Evolutionary conservation across 1,140 invertebrate genomes (phyloP).

Genomic region (Euura saliciscinereae): DNA sequence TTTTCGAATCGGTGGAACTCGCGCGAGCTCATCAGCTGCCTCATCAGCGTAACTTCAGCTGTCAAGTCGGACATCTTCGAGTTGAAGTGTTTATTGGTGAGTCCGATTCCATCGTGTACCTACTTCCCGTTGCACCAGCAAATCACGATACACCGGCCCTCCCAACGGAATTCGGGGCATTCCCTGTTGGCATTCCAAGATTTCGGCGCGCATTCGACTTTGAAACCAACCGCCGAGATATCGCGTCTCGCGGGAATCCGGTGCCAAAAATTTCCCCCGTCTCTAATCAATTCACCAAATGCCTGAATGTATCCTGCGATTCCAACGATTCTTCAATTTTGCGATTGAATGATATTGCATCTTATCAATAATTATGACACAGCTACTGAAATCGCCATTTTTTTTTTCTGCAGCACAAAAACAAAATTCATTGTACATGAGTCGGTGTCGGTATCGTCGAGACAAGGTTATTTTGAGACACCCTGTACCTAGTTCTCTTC

Average conservation of each 20-base stretch:
- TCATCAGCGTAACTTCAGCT: constrained; percentile 27
- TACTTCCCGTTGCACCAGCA: constrained; percentile 13
- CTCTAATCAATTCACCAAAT: background rate
- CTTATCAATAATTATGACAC: too few species aligned
- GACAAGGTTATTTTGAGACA: background rate
- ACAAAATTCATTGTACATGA: too few species aligned
- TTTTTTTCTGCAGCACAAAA: too few species aligned
- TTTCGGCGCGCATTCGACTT: constrained; percentile 18
- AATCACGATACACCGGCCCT: constrained; percentile 22
- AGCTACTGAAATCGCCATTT: too few species aligned
- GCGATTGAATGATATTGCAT: too few species aligned
- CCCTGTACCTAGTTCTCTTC: background rate
- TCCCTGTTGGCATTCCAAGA: constrained; percentile 28
- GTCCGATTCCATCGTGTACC: constrained; percentile 11
- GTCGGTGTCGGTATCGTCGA: too few species aligned
- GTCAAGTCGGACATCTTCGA: constrained; percentile 18
- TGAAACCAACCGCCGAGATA: constrained; percentile 1
- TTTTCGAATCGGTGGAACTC: constrained; percentile 2
- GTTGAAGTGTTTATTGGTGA: constrained; percentile 26
- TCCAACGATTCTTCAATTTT: too few species aligned
- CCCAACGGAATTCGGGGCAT: constrained; percentile 36
- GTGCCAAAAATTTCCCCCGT: background rate
- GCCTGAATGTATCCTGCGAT: too few species aligned
- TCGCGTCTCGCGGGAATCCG: background rate
- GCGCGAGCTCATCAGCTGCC: constrained; percentile 16